phyloP scores from a whole-genome alignment of 1,140 invertebrate species.

The Listronotus bonariensis region DNA sequence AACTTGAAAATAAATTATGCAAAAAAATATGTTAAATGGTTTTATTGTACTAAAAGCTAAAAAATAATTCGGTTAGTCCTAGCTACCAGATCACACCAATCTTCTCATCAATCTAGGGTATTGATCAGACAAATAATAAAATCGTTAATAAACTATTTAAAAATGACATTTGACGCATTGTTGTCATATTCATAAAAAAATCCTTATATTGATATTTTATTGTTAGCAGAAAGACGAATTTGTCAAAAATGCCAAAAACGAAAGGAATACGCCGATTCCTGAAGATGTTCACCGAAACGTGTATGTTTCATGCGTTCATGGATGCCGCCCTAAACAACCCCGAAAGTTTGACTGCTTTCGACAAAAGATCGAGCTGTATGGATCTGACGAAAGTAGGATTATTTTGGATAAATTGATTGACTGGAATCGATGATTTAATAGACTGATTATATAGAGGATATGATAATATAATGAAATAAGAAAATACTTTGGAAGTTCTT shows the following conservation, averaged over 20 bases:
- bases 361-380: constrained; percentile 48
- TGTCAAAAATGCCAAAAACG: constrained; percentile 53
- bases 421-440: constrained; percentile 33
- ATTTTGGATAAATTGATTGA: constrained; percentile 44
- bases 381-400: constrained; percentile 40
- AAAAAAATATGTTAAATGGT: no score
- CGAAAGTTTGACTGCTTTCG: constrained; percentile 46
- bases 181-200: neutral
- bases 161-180: no score
- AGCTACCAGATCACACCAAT: no score
- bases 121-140: no score
- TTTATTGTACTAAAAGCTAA: no score
- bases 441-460: constrained; percentile 4
- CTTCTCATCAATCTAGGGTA: no score
- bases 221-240: constrained; percentile 54
- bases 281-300: constrained; percentile 83
- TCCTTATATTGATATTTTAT: constrained; percentile 4
- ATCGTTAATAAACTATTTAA: no score
- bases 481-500: no score
- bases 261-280: constrained; percentile 72
- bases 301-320: constrained; percentile 70
- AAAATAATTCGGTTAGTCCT: no score
- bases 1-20: no score
- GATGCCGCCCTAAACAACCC: constrained; percentile 46
- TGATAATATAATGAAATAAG: no score